Conservation (phyloP, 2,888 invertebrate species). For the Notocelia uddmanniana region DNA sequence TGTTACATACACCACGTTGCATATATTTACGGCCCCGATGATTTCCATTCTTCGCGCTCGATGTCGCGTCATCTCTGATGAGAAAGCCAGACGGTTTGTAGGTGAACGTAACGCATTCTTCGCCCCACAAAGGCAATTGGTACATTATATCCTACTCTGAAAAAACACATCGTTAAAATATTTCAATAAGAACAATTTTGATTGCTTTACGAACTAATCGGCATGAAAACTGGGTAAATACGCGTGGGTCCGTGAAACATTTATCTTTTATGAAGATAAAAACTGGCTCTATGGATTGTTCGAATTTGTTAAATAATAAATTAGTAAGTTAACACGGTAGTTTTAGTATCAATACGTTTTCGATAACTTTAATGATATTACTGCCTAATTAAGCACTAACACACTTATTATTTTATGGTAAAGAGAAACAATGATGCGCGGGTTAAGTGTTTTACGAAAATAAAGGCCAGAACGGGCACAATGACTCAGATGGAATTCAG, state of each 20-base stretch:
- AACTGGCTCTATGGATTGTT: neutral
- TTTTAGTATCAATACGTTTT: neutral
- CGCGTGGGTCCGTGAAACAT: constrained; percentile 29
- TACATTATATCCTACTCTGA: constrained; percentile 32
- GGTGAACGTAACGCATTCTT: constrained; percentile 45
- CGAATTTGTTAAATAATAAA: neutral
- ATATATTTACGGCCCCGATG: constrained; percentile 57
- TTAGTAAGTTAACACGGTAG: neutral
- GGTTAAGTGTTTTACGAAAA: constrained; percentile 84
- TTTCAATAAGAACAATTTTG: constrained; percentile 17
- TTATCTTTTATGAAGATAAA: constrained; percentile 22
- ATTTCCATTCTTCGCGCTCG: constrained; percentile 69
- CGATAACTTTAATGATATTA: neutral
- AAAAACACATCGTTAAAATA: constrained; percentile 39
- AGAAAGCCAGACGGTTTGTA: constrained; percentile 62
- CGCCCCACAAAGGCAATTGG: constrained; percentile 27
- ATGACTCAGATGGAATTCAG: constrained; percentile 85
- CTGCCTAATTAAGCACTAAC: constrained; percentile 31
- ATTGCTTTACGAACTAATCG: constrained; percentile 35
- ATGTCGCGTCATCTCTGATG: constrained; percentile 61
- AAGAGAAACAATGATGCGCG: constrained; percentile 76
- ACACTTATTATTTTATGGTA: constrained; percentile 31
- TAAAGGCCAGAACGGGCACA: constrained; percentile 85
- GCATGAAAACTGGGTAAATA: constrained; percentile 27
- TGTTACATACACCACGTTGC: constrained; percentile 27